Percentiles rank a stretch among this genome's conserved stretches.
phyloP scores from a whole-genome alignment of 2,888 invertebrate genomes.

The Thereva nobilitata region DNA sequence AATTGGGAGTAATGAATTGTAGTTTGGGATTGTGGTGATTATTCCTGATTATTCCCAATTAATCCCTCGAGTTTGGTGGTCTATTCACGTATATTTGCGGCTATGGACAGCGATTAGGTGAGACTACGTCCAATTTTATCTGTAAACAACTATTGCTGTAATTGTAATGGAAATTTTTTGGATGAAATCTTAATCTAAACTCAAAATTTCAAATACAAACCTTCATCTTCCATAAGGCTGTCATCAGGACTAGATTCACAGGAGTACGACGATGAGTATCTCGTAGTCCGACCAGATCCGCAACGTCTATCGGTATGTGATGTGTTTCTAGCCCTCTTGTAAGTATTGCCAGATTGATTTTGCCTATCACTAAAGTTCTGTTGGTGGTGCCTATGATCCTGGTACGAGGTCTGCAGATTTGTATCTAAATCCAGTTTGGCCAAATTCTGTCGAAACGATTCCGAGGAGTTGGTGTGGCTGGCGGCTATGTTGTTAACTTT shows the following conservation, averaged over 20 bases:
- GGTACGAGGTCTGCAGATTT: constrained; percentile 20
- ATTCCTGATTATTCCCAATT: too few species aligned
- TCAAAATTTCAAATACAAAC: constrained; percentile 31
- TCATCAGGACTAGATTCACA: constrained; percentile 44
- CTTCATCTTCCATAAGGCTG: constrained; percentile 44
- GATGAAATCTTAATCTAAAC: background rate
- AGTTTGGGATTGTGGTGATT: too few species aligned
- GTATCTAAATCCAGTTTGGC: constrained; percentile 43
- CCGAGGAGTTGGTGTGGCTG: constrained; percentile 18
- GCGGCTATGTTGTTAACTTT: constrained; percentile 17
- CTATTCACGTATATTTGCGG: too few species aligned
- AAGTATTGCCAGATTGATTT: constrained; percentile 3
- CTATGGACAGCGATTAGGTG: too few species aligned
- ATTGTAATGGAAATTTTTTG: constrained; percentile 7
- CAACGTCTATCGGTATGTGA: constrained; percentile 3
- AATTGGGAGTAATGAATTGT: too few species aligned
- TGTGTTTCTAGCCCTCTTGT: background rate
- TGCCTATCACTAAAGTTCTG: background rate
- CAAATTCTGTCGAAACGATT: constrained; percentile 39
- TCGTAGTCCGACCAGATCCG: constrained; percentile 10
- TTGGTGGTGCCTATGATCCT: background rate
- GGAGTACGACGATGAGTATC: constrained; percentile 38
- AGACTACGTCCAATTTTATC: too few species aligned
- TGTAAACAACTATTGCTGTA: too few species aligned
- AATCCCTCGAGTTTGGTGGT: too few species aligned